These are phyloP conservation scores for Thereuonema tuberculata DNA, from an alignment of 1,140 invertebrate genomes.

Conservation along the genomic window DNA sequence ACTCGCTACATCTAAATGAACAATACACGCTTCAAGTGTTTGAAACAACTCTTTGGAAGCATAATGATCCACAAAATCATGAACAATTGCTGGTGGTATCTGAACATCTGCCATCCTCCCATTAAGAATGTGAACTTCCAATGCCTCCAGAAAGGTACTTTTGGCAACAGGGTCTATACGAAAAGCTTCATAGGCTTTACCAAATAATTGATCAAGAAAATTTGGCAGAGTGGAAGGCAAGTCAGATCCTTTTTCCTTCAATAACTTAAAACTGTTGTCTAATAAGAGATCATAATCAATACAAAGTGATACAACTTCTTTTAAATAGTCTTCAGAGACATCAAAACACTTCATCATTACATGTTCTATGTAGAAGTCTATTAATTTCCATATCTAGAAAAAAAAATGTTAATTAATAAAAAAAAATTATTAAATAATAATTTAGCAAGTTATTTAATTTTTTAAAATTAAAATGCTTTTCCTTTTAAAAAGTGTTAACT, in stretches of 20 bases:
- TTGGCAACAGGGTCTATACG: conserved; percentile 23
- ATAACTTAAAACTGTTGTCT: conserved; percentile 16
- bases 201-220: conserved; percentile 35
- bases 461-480: too few species aligned
- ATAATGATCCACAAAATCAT: conserved; percentile 41
- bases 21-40: conserved; percentile 61
- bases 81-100: conserved; percentile 40
- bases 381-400: conserved; percentile 41
- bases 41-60: conserved; percentile 36
- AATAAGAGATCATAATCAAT: conserved; percentile 35
- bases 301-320: conserved; percentile 34
- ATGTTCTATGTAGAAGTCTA: conserved; percentile 37
- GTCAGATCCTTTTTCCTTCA: not conserved
- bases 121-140: conserved; percentile 41
- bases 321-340: conserved; percentile 18
- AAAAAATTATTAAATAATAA: too few species aligned
- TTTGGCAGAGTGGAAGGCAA: conserved; percentile 5
- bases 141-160: conserved; percentile 38
- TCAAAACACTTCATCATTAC: conserved; percentile 10
- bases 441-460: too few species aligned
- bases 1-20: conserved; percentile 62
- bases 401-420: conserved; percentile 14
- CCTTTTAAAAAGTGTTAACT: too few species aligned
- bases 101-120: conserved; percentile 37
- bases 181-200: conserved; percentile 35